Percentiles rank a stretch among this genome's conserved stretches.
These are phyloP conservation scores for Achatina immaculata DNA, from an alignment of 1,140 invertebrate genomes.

Conservation along the genomic window DNA sequence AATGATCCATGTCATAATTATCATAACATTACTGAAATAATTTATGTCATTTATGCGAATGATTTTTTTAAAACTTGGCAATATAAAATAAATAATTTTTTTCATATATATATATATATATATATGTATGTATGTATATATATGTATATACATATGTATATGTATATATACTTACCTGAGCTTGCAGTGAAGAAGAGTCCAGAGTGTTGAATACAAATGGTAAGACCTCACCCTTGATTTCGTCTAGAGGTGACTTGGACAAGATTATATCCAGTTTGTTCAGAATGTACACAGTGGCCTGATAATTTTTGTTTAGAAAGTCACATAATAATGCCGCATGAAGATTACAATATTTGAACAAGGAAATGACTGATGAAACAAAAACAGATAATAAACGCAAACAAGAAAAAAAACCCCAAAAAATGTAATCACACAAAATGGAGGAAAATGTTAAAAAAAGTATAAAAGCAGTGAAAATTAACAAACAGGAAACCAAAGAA, in stretches of 20 bases:
- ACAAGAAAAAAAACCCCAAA: background rate
- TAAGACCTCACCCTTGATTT: slow-evolving; percentile 84
- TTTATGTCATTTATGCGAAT: no score
- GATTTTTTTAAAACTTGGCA: no score
- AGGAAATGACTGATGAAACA: background rate
- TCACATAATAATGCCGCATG: background rate
- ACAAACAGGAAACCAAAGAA: no score
- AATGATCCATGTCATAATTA: no score
- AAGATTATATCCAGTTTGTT: slow-evolving; percentile 93
- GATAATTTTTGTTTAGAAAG: slow-evolving; percentile 56
- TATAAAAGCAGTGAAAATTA: no score
- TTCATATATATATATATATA: no score
- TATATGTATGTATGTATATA: no score
- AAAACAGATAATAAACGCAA: background rate
- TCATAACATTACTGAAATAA: no score
- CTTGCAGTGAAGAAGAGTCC: slow-evolving; percentile 91
- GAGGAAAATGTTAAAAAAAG: no score
- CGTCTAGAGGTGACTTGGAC: slow-evolving; percentile 86
- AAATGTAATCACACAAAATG: background rate
- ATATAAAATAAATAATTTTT: no score
- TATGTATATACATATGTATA: no score
- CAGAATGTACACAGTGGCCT: slow-evolving; percentile 89
- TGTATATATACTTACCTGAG: no score
- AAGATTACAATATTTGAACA: background rate
- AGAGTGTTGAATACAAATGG: slow-evolving; percentile 90